Percentiles rank a stretch among this genome's conserved stretches.
These are phyloP conservation scores for Periparus ater DNA, from an alignment of 2,797 vertebrate genomes.

Conservation along the genomic window DNA sequence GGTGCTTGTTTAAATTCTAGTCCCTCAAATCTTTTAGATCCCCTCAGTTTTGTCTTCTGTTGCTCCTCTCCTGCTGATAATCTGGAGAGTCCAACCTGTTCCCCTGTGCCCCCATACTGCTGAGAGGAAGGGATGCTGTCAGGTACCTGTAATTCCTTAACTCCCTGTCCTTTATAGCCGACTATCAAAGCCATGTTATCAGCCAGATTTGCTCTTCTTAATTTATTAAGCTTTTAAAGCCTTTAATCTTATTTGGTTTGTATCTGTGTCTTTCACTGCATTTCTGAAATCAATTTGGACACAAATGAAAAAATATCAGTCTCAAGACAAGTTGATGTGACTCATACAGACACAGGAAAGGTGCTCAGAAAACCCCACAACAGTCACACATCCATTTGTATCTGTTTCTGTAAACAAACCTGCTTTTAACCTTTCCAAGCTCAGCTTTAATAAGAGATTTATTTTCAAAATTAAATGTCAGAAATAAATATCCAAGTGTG, in stretches of 20 bases:
- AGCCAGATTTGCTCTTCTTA: slow-evolving; percentile 20
- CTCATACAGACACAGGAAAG: rapidly evolving
- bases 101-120: not conserved
- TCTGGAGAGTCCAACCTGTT: not conserved
- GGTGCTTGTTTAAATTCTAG: not conserved
- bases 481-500: not conserved
- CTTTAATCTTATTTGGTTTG: slow-evolving; percentile 31
- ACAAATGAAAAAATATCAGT: not conserved
- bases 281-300: not conserved
- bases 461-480: not conserved
- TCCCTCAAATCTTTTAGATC: not conserved
- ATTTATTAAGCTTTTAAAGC: slow-evolving; percentile 37
- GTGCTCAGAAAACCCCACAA: not conserved
- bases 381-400: not conserved
- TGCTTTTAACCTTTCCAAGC: not conserved
- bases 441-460: not conserved
- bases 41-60: not conserved
- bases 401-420: not conserved
- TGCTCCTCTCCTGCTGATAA: not conserved
- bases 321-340: not conserved
- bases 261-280: not conserved
- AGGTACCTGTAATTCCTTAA: not conserved
- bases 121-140: not conserved
- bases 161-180: not conserved
- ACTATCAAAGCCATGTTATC: not conserved